phyloP scores from a whole-genome alignment of 2,113 vertebrate genomes.

The Mandrillus leucophaeus region DNA sequence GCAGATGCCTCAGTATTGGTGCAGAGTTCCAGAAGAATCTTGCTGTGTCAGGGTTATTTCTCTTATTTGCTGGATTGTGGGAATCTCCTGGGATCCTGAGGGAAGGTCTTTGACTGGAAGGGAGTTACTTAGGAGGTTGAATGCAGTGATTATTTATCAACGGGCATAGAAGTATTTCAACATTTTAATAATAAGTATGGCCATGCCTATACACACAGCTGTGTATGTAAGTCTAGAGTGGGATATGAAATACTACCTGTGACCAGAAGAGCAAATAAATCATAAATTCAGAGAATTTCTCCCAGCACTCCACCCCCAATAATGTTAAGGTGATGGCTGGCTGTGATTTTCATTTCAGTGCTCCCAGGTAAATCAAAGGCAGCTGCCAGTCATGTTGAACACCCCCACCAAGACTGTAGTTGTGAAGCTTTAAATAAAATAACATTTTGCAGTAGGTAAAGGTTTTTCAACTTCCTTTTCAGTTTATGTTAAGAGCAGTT shows the following conservation, averaged over 20 bases:
- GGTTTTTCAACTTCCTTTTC: slow-evolving; percentile 28
- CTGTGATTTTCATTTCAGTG: background rate
- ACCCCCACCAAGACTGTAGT: background rate
- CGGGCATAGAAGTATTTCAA: background rate
- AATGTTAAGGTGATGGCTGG: background rate
- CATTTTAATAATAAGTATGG: background rate
- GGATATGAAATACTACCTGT: background rate
- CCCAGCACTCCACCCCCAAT: background rate
- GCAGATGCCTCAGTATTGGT: background rate
- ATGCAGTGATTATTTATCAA: background rate
- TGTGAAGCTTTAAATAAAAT: slow-evolving; percentile 48
- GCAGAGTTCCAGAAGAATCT: background rate
- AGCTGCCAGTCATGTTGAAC: background rate
- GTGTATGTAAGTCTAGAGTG: background rate
- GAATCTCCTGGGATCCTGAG: background rate
- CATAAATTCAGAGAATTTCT: background rate
- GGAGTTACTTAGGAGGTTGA: background rate
- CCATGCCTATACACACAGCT: background rate
- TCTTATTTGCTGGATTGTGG: background rate
- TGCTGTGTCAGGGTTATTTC: background rate
- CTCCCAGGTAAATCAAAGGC: background rate
- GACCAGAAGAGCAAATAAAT: slow-evolving; percentile 7
- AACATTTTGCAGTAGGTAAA: slow-evolving; percentile 24
- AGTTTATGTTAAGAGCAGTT: slow-evolving; percentile 26
- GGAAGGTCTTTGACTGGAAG: background rate